phyloP scores from a whole-genome alignment of 2,113 vertebrate species.

The Sinosuthora webbiana region DNA sequence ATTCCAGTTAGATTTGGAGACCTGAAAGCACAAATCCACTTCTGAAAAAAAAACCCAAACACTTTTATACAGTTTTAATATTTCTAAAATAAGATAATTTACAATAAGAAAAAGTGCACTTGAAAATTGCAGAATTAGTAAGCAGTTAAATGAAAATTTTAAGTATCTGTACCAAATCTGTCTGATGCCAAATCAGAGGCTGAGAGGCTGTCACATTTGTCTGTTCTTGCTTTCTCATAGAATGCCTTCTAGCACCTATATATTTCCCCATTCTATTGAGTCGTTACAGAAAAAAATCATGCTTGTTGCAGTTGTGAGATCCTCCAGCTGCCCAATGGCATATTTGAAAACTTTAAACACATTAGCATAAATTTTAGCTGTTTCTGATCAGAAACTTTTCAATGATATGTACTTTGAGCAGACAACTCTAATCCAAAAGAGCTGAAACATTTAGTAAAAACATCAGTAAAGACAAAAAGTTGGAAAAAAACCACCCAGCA shows the following conservation, averaged over 20 bases:
- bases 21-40: background rate
- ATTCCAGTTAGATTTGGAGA: background rate
- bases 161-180: background rate
- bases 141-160: background rate
- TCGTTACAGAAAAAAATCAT: background rate
- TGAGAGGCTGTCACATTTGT: background rate
- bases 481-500: background rate
- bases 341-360: background rate
- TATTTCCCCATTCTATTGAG: background rate
- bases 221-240: background rate
- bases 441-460: background rate
- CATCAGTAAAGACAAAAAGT: background rate
- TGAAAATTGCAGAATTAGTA: background rate
- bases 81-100: background rate
- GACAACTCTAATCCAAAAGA: background rate
- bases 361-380: background rate
- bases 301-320: background rate
- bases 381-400: background rate
- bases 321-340: background rate
- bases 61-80: background rate
- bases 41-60: background rate
- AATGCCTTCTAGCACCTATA: background rate
- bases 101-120: background rate
- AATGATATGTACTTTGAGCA: background rate
- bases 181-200: background rate